phyloP scores from a whole-genome alignment of 30 jellyfish, hydroid and myxozoan species.

The Pelagia noctiluca region DNA sequence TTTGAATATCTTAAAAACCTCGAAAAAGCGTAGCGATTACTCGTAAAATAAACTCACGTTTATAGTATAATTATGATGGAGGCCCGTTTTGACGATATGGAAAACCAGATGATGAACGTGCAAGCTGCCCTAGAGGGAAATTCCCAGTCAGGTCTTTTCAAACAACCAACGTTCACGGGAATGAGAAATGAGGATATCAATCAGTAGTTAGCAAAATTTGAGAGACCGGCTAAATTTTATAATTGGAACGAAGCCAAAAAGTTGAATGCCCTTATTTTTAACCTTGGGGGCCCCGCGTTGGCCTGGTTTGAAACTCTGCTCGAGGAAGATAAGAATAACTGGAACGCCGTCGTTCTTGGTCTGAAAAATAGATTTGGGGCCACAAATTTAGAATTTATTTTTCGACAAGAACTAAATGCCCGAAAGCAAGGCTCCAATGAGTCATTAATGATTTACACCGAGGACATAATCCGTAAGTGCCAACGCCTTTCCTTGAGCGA shows the following conservation, averaged over 20 bases:
- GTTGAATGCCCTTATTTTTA: neutral
- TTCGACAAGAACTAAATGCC: constrained; percentile 28
- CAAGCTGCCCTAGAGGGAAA: no score
- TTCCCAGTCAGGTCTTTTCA: neutral
- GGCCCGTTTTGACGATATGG: no score
- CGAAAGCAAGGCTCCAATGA: constrained; percentile 39
- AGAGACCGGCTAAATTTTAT: neutral
- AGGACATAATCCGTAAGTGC: constrained; percentile 23
- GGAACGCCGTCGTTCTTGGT: no score
- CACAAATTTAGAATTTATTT: constrained; percentile 29
- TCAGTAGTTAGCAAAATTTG: neutral
- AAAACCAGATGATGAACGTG: no score
- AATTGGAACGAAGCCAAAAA: neutral
- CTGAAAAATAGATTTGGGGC: constrained; percentile 42
- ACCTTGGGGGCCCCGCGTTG: neutral
- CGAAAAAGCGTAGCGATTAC: no score
- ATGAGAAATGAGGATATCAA: neutral
- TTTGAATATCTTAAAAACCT: no score
- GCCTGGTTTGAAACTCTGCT: neutral
- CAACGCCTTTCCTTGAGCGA: constrained; percentile 36
- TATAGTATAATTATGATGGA: no score
- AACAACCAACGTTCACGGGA: neutral
- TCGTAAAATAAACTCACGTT: no score
- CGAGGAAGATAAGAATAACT: neutral
- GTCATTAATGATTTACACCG: constrained; percentile 9